A percentile compares a stretch with the other conserved stretches of the same genome.
These are phyloP conservation scores for Zoanthus sociatus DNA, from an alignment of 92 coral and sea anemone genomes.

Conservation along the genomic window DNA sequence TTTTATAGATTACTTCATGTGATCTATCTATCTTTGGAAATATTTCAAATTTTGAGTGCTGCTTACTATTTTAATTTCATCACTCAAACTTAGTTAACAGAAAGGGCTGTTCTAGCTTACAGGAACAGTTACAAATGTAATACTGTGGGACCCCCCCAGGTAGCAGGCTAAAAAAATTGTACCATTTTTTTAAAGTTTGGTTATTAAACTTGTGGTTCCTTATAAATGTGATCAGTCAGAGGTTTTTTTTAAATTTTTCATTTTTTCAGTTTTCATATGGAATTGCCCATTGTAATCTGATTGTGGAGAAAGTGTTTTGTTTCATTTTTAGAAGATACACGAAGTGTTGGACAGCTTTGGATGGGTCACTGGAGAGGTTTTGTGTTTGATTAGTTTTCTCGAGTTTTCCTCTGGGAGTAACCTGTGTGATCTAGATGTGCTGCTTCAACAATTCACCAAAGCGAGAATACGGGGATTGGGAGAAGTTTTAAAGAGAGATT, in stretches of 20 bases:
- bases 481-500: not conserved
- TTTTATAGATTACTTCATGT: not conserved
- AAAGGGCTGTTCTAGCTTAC: not conserved
- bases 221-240: constrained; percentile 23
- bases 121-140: not conserved
- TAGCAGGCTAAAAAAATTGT: constrained; percentile 38
- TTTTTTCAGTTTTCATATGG: constrained; percentile 34
- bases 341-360: not conserved
- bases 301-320: constrained; percentile 4
- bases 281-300: constrained; percentile 26
- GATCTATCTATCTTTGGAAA: constrained; percentile 3
- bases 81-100: not conserved
- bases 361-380: constrained; percentile 3
- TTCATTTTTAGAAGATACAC: constrained; percentile 2
- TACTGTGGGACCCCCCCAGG: constrained; percentile 40
- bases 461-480: not conserved
- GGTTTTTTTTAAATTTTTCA: constrained; percentile 25
- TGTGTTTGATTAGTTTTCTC: not conserved
- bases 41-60: constrained; percentile 2
- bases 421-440: constrained; percentile 6
- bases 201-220: constrained; percentile 28
- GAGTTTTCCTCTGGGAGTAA: not conserved
- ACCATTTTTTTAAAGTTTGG: constrained; percentile 31
- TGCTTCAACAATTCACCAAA: not conserved
- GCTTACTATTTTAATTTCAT: constrained; percentile 15